Percentiles rank a stretch among this genome's conserved stretches.
These are phyloP conservation scores for Uloborus plumipes DNA, from an alignment of 2,888 invertebrate species.

Conservation along the genomic window DNA sequence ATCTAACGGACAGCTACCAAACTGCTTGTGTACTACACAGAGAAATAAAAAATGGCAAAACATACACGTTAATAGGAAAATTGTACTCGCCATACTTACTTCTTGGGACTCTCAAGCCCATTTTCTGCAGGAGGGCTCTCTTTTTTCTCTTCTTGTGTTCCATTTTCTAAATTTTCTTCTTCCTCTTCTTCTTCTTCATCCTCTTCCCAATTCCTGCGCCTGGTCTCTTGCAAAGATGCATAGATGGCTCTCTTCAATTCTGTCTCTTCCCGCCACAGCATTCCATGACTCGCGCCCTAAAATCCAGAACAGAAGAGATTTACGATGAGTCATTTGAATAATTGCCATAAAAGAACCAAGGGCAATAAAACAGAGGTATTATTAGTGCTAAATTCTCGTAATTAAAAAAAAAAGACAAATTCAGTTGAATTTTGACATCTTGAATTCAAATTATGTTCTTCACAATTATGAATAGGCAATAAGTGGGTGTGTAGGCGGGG, in stretches of 20 bases:
- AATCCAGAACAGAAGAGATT: neutral
- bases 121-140: slow-evolving; percentile 41
- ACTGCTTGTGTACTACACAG: too few species aligned
- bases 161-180: slow-evolving; percentile 27
- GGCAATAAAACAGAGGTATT: too few species aligned
- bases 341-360: too few species aligned
- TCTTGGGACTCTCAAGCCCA: slow-evolving; percentile 64
- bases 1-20: too few species aligned
- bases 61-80: too few species aligned
- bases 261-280: slow-evolving; percentile 71
- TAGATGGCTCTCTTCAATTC: slow-evolving; percentile 72
- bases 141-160: neutral
- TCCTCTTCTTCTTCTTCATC: slow-evolving; percentile 40
- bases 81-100: slow-evolving; percentile 25
- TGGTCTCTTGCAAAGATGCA: slow-evolving; percentile 71
- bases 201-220: slow-evolving; percentile 54
- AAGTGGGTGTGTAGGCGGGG: too few species aligned
- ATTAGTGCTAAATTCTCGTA: too few species aligned
- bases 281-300: slow-evolving; percentile 68
- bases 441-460: too few species aligned
- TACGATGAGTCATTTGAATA: neutral
- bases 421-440: too few species aligned
- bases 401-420: too few species aligned
- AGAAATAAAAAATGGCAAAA: too few species aligned
- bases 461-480: too few species aligned